Conservation (phyloP, 2,888 invertebrate species). For the Cephus spinipes region DNA sequence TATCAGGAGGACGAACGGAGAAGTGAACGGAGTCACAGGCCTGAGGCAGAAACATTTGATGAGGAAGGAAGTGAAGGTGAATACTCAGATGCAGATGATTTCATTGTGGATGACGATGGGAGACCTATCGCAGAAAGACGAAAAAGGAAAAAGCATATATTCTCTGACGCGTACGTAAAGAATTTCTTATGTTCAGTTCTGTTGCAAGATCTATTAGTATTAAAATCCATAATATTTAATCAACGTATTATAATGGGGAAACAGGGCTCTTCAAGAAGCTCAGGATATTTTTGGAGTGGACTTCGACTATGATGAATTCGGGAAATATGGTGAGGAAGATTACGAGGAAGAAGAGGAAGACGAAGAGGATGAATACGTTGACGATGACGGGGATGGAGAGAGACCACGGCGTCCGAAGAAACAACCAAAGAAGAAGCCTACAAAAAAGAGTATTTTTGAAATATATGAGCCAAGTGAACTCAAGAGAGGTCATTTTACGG, state of each 20-base stretch:
- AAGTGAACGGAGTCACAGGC: constrained; percentile 77
- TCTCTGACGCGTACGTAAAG: constrained; percentile 82
- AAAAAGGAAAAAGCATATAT: constrained; percentile 84
- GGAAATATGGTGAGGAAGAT: constrained; percentile 88
- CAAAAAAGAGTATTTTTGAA: constrained; percentile 90
- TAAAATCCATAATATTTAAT: constrained; percentile 6
- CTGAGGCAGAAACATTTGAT: constrained; percentile 75
- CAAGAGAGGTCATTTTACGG: constrained; percentile 95
- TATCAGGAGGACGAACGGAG: constrained; percentile 81
- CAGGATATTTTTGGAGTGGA: constrained; percentile 99
- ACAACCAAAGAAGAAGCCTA: constrained; percentile 79
- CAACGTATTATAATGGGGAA: constrained; percentile 31
- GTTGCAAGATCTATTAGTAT: not conserved
- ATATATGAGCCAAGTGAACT: constrained; percentile 98
- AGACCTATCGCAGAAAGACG: constrained; percentile 86
- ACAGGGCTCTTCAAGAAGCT: constrained; percentile 92
- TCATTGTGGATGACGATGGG: constrained; percentile 97
- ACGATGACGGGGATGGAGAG: constrained; percentile 74
- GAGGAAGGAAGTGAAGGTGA: constrained; percentile 85
- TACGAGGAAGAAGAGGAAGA: constrained; percentile 88
- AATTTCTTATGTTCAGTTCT: constrained; percentile 7
- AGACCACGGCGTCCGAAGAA: constrained; percentile 80
- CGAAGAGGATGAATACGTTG: constrained; percentile 83
- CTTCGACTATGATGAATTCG: constrained; percentile 93
- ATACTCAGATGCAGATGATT: constrained; percentile 92